phyloP scores from a whole-genome alignment of 2,113 vertebrate species.

The Manacus vitellinus region DNA sequence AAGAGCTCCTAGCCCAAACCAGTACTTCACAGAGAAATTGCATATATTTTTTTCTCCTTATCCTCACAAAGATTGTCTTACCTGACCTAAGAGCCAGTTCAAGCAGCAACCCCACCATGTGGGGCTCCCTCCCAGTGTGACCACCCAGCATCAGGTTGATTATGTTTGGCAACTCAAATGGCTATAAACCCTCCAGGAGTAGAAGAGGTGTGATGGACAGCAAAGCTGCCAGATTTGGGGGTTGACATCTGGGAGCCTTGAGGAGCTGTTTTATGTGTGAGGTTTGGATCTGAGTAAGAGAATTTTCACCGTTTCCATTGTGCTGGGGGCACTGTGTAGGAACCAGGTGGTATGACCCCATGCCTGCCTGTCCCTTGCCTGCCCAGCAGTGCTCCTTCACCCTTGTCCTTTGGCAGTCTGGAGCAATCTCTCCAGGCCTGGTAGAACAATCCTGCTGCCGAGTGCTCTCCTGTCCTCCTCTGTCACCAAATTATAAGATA shows the following conservation, averaged over 20 bases:
- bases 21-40: neutral
- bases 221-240: neutral
- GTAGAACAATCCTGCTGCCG: neutral
- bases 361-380: fast-evolving
- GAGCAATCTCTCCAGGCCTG: neutral
- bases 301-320: neutral
- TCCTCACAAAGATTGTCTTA: neutral
- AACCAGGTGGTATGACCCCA: neutral
- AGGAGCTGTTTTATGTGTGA: neutral
- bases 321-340: too few species aligned
- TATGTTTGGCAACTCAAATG: neutral
- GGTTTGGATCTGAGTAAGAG: neutral
- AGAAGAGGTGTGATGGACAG: neutral
- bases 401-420: neutral
- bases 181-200: neutral
- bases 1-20: neutral
- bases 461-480: neutral
- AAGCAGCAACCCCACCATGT: neutral
- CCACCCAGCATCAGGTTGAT: neutral
- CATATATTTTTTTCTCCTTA: neutral
- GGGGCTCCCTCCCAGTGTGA: neutral
- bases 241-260: neutral
- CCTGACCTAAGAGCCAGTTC: neutral
- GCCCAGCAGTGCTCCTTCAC: neutral
- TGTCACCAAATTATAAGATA: neutral